Base-by-base conservation (phyloP, 2,113 vertebrate genomes). In the Neofelis nebulosa region DNA sequence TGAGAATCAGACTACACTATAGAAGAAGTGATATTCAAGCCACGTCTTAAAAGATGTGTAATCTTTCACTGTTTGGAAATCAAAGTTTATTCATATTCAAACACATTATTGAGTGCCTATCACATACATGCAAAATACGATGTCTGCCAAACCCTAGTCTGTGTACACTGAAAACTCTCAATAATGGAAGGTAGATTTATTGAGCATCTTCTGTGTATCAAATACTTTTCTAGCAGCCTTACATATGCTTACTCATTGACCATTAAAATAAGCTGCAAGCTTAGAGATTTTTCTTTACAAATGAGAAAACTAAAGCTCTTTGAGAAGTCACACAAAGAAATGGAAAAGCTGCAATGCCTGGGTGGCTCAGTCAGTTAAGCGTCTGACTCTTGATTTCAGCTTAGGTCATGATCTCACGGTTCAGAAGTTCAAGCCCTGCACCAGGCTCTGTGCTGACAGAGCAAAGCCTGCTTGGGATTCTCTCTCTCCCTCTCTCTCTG, bases 21-120 rank as follows among this genome's bases (percentile, higher is more conserved):
- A 38, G 36, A 81, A 96, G 27, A 89, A 92, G 68, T 94, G 89
- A 80, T 87, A 95, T 95, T 95, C 89, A 69, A 95, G 4, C 23
- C 33, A 76, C 15, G 13, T 95, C 57, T 96, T 97, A 10, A 93
- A 94, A 96, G 68, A 48, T 85, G 0, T 83, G 0, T 91, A 78
- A 90, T 63, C 66, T 88, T 69, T 94, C 33, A 88, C 36, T 74
- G 7, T 95, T 91, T 91, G 16, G 16, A 94, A 97, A 96, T 97
- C 10, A 96, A 74, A 91, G 31, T 85, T 96, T 89, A 33, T 55
- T 84, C 74, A 50, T 68, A 13, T 92, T 93, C 66, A 95, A 7
- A 94, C 63, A 73, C 2, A 79, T 94, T 95, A 66, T 0, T 88
- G 29, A 96, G 38, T 96, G n/a, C 63, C 61, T 92, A 4, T 65